Base-by-base conservation (phyloP, 2,888 invertebrate genomes). In the Latrodectus elegans region DNA sequence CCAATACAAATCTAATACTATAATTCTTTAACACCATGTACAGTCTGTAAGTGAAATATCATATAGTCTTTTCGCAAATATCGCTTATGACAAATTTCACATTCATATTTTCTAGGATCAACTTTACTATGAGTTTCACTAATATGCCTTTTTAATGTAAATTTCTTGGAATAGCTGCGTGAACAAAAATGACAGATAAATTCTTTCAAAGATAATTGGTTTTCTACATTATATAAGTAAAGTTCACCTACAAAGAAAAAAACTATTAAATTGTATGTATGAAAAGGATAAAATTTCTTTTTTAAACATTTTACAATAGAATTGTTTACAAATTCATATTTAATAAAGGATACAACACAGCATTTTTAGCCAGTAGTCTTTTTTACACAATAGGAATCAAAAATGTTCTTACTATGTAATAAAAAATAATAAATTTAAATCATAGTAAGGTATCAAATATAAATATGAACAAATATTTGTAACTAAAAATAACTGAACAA, bases 51-150 rank as follows among this genome's bases (percentile, higher is more conserved):
- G 49, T 84, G 84, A 53, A 84, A 73, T 0, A 64, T 8, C 51
- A 73, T 67, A 38, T 84, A 84, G 51, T 84, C 73, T 55, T 51
- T 84, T 49, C 84, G 65, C 11, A 51, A 14, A 26, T 78, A 84
- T 4, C 53, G 72, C n/a, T 75, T 77, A 26, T 67, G 53, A 78
- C 84, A 84, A n/a, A 78, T 77, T 14, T 52, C 22, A 67, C 84
- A 84, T 51, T 84, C 38, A 73, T 52, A 84, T 49, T 78, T 78
- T n/a, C 52, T 64, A 14, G 77, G 65, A 38, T 78, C 52, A 12
- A 53, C 26, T 15, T 72, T 64, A 52, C 51, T 78, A 55, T 84
- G 84, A 17, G 64, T 38, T 73, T 84, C 84, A 10, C 65, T 67
- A 8, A 84, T 51, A 38, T 84, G 84, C 3, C 84, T 60, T 12